Percentiles rank a stretch among this genome's conserved stretches.
phyloP scores from a whole-genome alignment of 1,140 invertebrate genomes.

The Camponotus pennsylvanicus region DNA sequence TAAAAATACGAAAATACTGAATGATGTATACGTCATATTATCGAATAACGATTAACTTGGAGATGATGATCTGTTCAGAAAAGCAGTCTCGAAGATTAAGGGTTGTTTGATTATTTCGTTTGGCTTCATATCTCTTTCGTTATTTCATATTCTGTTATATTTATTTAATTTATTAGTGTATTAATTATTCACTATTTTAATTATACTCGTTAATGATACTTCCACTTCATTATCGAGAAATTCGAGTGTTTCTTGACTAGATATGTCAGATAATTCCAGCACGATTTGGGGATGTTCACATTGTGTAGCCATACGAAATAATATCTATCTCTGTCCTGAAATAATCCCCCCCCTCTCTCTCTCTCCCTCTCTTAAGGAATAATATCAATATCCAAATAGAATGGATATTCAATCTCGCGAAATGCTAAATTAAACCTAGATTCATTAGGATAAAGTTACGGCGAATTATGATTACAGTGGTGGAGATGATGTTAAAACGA shows the following conservation, averaged over 20 bases:
- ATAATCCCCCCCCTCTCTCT: conserved; percentile 26
- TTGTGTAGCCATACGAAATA: neutral
- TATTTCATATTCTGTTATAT: neutral
- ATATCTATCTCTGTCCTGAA: neutral
- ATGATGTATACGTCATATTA: neutral
- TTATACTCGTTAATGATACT: neutral
- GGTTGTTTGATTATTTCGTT: neutral
- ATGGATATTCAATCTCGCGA: conserved; percentile 40
- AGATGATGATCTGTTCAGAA: neutral
- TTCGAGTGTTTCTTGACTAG: neutral
- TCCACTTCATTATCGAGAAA: neutral
- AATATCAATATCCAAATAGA: conserved; percentile 40
- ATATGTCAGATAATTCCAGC: neutral
- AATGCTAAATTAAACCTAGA: conserved; percentile 34
- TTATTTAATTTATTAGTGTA: neutral
- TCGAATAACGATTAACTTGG: conserved; percentile 1
- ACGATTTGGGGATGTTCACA: conserved; percentile 5
- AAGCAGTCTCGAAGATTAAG: neutral
- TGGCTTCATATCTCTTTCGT: neutral
- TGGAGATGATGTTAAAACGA: neutral
- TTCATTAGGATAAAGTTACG: conserved; percentile 25
- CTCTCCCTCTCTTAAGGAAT: conserved; percentile 8
- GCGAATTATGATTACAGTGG: conserved; percentile 27
- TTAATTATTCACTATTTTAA: neutral
- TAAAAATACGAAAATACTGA: neutral